phyloP scores from a whole-genome alignment of 2,113 vertebrate species.

The Regulus satrapa region DNA sequence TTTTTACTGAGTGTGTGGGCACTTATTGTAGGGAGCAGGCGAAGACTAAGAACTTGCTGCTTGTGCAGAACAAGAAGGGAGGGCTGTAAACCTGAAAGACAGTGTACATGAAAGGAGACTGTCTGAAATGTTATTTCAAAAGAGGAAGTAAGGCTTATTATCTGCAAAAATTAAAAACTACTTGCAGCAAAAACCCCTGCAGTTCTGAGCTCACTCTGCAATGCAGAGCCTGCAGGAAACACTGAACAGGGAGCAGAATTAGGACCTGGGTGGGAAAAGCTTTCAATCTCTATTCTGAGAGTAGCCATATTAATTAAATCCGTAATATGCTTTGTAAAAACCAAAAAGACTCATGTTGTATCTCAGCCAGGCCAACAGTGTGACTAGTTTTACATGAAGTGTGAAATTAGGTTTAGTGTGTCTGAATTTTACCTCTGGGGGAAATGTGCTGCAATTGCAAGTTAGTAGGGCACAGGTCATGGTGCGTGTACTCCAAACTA shows the following conservation, averaged over 20 bases:
- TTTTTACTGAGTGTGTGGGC: neutral
- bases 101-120: neutral
- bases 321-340: neutral
- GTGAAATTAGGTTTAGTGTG: slow-evolving; percentile 26
- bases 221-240: neutral
- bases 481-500: neutral
- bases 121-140: neutral
- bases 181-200: neutral
- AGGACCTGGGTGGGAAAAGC: neutral
- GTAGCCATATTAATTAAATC: neutral
- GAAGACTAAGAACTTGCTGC: neutral
- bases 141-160: neutral
- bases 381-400: slow-evolving; percentile 17
- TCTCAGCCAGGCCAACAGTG: neutral
- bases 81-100: neutral
- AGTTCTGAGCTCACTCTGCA: neutral
- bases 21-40: neutral
- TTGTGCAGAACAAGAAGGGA: neutral
- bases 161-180: neutral
- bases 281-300: neutral
- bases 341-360: neutral
- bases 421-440: slow-evolving; percentile 17
- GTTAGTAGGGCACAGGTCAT: slow-evolving; percentile 18
- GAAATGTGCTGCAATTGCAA: slow-evolving; percentile 32
- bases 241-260: neutral